A percentile compares a stretch with the other conserved stretches of the same genome.
Conservation (phyloP, 2,113 vertebrate species). For the Indicator indicator region DNA sequence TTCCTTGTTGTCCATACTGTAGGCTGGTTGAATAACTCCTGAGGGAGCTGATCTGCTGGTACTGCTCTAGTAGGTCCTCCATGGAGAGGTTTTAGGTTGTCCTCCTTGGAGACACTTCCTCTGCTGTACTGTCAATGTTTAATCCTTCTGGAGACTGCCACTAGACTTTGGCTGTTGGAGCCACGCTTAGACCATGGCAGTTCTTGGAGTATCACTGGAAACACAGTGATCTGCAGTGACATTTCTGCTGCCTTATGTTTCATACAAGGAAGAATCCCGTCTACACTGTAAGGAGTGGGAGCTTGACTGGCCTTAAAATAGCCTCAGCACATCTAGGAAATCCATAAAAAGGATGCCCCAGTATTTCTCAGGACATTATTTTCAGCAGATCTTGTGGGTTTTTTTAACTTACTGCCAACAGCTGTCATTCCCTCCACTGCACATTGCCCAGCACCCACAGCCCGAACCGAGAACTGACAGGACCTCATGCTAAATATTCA, state of each 20-base stretch:
- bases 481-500: background rate
- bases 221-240: background rate
- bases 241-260: background rate
- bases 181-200: background rate
- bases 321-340: background rate
- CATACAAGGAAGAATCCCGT: background rate
- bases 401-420: background rate
- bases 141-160: background rate
- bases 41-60: background rate
- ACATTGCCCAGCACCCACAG: background rate
- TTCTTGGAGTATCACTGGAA: background rate
- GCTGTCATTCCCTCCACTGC: background rate
- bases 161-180: background rate
- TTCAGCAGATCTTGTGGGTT: background rate
- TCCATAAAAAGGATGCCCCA: background rate
- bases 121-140: background rate
- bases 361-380: background rate
- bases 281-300: background rate
- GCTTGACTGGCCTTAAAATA: constrained; percentile 11
- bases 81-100: background rate
- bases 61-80: background rate
- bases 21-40: background rate
- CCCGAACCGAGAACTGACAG: background rate
- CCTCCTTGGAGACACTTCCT: background rate
- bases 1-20: background rate